Percentiles rank a stretch among this genome's conserved stretches.
These are phyloP conservation scores for Copidosoma floridanum DNA, from an alignment of 1,140 invertebrate genomes.

Conservation along the genomic window DNA sequence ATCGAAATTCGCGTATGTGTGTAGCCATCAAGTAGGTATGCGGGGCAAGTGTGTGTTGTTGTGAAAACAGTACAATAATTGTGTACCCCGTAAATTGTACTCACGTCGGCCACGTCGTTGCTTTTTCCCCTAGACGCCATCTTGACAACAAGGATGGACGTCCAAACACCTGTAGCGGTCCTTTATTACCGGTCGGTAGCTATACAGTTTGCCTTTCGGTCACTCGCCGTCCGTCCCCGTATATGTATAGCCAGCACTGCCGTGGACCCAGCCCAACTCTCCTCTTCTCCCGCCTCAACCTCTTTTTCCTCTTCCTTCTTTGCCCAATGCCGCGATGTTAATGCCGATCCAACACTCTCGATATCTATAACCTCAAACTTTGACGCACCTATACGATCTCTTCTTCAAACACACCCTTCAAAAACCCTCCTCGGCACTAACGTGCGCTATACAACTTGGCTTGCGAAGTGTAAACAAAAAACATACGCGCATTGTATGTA, in stretches of 20 bases:
- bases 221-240: too few relatives aligned
- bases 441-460: too few relatives aligned
- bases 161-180: slow-evolving; percentile 34
- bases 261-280: slow-evolving; percentile 19
- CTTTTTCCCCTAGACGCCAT: slow-evolving; percentile 52
- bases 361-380: too few relatives aligned
- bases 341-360: too few relatives aligned
- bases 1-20: not conserved
- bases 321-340: not conserved
- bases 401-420: too few relatives aligned
- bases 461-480: too few relatives aligned
- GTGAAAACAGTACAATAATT: not conserved
- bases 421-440: too few relatives aligned
- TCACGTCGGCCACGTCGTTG: slow-evolving; percentile 44
- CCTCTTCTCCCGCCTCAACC: slow-evolving; percentile 1
- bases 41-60: not conserved
- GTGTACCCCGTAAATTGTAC: slow-evolving; percentile 27
- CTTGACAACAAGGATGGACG: slow-evolving; percentile 47
- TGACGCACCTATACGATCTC: not conserved
- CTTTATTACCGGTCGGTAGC: not conserved
- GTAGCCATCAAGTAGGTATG: not conserved
- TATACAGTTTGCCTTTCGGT: too few relatives aligned
- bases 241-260: slow-evolving; percentile 13
- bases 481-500: too few relatives aligned
- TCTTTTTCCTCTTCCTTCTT: not conserved